Percentiles rank a stretch among this genome's conserved stretches.
Conservation (phyloP, 2,888 invertebrate species). For the Netelia inedita region DNA sequence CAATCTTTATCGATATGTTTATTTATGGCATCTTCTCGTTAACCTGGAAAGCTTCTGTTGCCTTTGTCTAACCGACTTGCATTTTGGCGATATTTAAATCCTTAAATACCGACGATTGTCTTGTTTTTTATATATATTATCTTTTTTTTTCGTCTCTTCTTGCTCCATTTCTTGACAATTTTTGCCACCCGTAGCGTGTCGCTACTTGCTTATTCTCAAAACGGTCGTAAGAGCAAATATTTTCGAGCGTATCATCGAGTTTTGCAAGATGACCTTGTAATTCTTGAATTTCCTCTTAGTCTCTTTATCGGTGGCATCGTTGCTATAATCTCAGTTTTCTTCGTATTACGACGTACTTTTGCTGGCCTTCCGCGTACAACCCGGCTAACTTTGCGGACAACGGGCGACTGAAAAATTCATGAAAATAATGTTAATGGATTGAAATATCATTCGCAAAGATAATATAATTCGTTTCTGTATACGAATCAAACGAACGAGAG, state of each 20-base stretch:
- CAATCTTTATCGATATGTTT: background rate
- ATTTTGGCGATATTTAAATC: background rate
- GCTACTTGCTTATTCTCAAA: background rate
- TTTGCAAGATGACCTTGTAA: slow-evolving; percentile 64
- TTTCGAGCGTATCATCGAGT: slow-evolving; percentile 49
- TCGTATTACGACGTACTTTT: slow-evolving; percentile 67
- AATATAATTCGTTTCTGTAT: background rate
- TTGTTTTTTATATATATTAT: slow-evolving; percentile 1
- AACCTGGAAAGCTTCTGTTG: background rate
- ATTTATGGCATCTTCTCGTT: background rate
- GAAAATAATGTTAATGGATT: background rate
- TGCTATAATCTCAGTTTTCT: slow-evolving; percentile 69
- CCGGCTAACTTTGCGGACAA: slow-evolving; percentile 31
- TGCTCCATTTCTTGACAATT: background rate
- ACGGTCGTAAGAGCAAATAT: background rate
- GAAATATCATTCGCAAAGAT: background rate
- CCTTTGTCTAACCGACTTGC: background rate
- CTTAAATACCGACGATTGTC: background rate
- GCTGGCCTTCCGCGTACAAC: slow-evolving; percentile 64
- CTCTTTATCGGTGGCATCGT: slow-evolving; percentile 65
- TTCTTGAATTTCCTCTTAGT: slow-evolving; percentile 69
- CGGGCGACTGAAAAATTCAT: slow-evolving; percentile 35
- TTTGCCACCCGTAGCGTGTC: background rate
- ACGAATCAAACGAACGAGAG: slow-evolving; percentile 45
- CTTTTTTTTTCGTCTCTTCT: background rate